phyloP scores from a whole-genome alignment of 2,113 vertebrate genomes.

The Ctenomys sociabilis region DNA sequence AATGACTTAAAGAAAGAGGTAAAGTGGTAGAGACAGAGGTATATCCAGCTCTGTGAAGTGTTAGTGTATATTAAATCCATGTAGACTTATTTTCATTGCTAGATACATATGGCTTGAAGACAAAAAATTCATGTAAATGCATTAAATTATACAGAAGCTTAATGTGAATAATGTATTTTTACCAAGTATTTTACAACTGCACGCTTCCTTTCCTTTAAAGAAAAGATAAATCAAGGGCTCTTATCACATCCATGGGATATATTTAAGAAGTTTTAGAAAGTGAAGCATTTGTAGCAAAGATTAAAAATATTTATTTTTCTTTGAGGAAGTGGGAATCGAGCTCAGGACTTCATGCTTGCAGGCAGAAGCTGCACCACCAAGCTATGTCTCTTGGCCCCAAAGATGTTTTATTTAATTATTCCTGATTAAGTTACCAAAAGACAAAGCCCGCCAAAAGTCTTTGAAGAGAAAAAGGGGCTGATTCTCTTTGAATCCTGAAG shows the following conservation, averaged over 20 bases:
- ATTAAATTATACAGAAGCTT: background rate
- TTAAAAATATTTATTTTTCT: background rate
- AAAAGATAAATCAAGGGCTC: background rate
- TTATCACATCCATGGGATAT: background rate
- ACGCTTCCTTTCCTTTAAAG: background rate
- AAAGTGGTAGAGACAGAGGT: background rate
- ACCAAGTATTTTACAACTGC: background rate
- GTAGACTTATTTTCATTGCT: background rate
- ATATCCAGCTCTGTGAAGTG: background rate
- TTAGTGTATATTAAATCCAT: background rate
- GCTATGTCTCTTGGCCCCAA: no score
- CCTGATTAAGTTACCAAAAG: background rate
- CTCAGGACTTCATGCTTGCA: no score
- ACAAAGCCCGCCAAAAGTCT: background rate
- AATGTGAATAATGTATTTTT: background rate
- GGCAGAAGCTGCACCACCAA: no score
- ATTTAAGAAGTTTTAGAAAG: background rate
- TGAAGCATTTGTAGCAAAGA: background rate
- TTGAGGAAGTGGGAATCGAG: no score
- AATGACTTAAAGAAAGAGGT: background rate
- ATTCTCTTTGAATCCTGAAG: background rate
- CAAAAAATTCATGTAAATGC: background rate
- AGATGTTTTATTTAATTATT: background rate
- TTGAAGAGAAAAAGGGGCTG: background rate
- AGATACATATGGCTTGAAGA: background rate